Evolutionary conservation across 2,797 vertebrate genomes (phyloP).

Genomic region (Pteronotus mesoamericanus): DNA sequence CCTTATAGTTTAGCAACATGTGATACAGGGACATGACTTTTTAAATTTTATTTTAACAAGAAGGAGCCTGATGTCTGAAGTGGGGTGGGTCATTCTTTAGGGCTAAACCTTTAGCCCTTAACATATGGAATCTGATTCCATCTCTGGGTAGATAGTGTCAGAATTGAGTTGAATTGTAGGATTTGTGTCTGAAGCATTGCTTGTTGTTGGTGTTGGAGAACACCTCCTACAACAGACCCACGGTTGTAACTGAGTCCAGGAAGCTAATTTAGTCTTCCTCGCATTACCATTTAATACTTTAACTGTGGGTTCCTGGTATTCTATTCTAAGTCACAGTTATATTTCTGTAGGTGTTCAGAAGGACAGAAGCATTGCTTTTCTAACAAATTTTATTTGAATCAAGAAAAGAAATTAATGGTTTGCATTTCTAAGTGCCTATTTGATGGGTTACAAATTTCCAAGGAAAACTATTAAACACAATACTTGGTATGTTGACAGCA

Average conservation of each 20-base stretch:
- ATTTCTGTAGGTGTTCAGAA: neutral
- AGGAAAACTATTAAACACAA: neutral
- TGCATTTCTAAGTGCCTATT: neutral
- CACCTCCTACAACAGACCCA: neutral
- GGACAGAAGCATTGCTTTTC: neutral
- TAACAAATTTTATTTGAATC: neutral
- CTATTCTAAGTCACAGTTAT: neutral
- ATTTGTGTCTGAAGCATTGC: neutral
- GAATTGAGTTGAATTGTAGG: neutral
- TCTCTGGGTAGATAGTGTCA: neutral
- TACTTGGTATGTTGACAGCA: neutral
- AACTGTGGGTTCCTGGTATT: neutral
- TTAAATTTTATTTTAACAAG: constrained; percentile 4
- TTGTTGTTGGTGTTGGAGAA: neutral
- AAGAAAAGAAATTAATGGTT: neutral
- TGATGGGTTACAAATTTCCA: neutral
- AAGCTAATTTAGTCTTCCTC: neutral
- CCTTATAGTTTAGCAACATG: neutral
- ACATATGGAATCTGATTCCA: neutral
- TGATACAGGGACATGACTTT: neutral
- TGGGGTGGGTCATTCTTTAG: neutral
- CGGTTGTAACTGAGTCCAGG: neutral
- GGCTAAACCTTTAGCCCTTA: neutral
- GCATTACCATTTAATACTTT: neutral
- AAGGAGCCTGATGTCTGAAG: neutral